Evolutionary conservation across 2,888 invertebrate genomes (phyloP).

Genomic region (Hyles lineata): DNA sequence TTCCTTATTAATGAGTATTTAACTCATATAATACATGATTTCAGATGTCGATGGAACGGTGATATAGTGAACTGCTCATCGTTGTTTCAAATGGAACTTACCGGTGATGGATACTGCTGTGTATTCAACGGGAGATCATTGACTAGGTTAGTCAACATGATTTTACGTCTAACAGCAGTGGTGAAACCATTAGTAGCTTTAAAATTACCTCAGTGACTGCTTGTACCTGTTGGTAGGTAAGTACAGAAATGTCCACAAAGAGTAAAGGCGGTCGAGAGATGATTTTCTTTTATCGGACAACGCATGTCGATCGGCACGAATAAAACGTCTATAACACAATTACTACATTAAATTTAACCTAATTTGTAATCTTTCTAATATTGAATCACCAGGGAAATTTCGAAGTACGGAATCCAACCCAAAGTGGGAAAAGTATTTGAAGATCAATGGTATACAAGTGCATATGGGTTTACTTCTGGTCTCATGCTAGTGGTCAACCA

Average conservation of each 20-base stretch:
- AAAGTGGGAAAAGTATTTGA: too few relatives aligned
- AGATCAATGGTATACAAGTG: slow-evolving; percentile 34
- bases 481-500: slow-evolving; percentile 64
- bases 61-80: slow-evolving; percentile 62
- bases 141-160: slow-evolving; percentile 46
- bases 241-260: too few relatives aligned
- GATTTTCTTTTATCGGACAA: too few relatives aligned
- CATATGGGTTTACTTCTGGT: slow-evolving; percentile 50
- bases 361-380: background rate
- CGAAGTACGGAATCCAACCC: slow-evolving; percentile 27
- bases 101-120: slow-evolving; percentile 84
- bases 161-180: background rate
- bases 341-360: too few relatives aligned
- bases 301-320: too few relatives aligned
- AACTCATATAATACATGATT: slow-evolving; percentile 24
- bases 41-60: slow-evolving; percentile 75
- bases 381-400: slow-evolving; percentile 35
- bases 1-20: too few relatives aligned
- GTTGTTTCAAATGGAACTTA: slow-evolving; percentile 78
- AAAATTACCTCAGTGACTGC: too few relatives aligned
- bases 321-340: too few relatives aligned
- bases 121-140: slow-evolving; percentile 78
- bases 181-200: background rate
- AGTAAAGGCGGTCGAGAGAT: too few relatives aligned
- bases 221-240: too few relatives aligned